phyloP scores from a whole-genome alignment of 2,888 invertebrate genomes.

The Altica lythri region DNA sequence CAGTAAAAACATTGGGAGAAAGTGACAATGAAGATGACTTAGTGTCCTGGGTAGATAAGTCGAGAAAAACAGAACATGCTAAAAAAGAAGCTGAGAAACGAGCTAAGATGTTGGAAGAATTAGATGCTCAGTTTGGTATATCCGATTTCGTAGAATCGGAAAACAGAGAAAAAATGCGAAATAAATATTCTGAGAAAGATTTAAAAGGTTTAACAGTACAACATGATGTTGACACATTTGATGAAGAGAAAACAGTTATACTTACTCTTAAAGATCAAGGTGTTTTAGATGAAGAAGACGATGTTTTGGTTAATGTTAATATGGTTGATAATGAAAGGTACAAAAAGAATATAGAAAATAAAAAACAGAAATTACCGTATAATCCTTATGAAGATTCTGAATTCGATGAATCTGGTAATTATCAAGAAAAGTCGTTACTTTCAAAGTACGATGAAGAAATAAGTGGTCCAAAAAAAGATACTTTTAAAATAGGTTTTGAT shows the following conservation, averaged over 20 bases:
- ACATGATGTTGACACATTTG: conserved; percentile 72
- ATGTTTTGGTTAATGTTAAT: conserved; percentile 91
- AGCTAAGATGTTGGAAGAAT: conserved; percentile 90
- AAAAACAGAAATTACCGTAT: conserved; percentile 84
- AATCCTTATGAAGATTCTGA: conserved; percentile 84
- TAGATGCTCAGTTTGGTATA: conserved; percentile 94
- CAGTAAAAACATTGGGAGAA: conserved; percentile 68
- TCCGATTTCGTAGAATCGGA: conserved; percentile 83
- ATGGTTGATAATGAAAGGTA: conserved; percentile 83
- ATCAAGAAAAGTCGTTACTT: conserved; percentile 70
- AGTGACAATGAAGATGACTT: conserved; percentile 78
- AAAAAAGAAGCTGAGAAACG: conserved; percentile 84
- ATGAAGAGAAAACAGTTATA: conserved; percentile 83
- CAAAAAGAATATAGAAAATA: conserved; percentile 82
- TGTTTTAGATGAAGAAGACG: conserved; percentile 81
- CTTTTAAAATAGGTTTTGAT: conserved; percentile 75
- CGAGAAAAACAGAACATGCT: conserved; percentile 74
- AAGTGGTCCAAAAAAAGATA: conserved; percentile 69
- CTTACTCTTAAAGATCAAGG: conserved; percentile 93
- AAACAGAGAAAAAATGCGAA: conserved; percentile 61
- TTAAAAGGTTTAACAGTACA: conserved; percentile 84
- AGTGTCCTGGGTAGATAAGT: conserved; percentile 82
- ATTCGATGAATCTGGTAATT: conserved; percentile 70
- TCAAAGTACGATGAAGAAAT: conserved; percentile 96
- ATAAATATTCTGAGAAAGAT: conserved; percentile 71